Evolutionary conservation across 2,113 vertebrate species (phyloP).

Genomic region (Otus sunia): DNA sequence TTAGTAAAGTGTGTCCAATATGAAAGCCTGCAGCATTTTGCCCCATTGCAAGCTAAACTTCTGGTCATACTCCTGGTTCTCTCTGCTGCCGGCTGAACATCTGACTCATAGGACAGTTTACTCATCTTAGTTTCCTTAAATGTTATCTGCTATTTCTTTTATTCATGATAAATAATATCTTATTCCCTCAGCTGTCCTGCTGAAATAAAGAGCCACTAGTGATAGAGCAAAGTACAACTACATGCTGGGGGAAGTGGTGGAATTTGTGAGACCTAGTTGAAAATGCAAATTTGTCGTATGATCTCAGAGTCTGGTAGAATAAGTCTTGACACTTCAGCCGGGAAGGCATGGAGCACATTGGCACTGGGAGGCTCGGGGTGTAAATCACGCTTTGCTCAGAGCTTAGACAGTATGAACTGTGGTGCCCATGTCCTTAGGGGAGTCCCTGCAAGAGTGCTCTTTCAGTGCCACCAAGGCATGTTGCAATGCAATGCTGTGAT

Average conservation of each 20-base stretch:
- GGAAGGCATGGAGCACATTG: background rate
- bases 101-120: background rate
- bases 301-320: background rate
- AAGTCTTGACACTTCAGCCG: constrained; percentile 14
- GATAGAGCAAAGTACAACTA: background rate
- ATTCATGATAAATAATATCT: background rate
- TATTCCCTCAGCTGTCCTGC: background rate
- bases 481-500: background rate
- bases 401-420: background rate
- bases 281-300: background rate
- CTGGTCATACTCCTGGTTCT: background rate
- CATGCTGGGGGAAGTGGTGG: background rate
- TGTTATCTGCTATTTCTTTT: background rate
- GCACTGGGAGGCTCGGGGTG: background rate
- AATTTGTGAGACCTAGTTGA: background rate
- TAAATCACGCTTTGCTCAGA: background rate
- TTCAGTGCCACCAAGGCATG: background rate
- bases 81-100: background rate
- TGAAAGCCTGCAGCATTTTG: background rate
- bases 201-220: background rate
- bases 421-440: background rate
- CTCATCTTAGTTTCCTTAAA: background rate
- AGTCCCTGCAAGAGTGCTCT: background rate
- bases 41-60: background rate
- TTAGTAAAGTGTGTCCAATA: background rate